Evolutionary conservation across 2,888 invertebrate species (phyloP).

Genomic region (Synanthedon myopaeformis): DNA sequence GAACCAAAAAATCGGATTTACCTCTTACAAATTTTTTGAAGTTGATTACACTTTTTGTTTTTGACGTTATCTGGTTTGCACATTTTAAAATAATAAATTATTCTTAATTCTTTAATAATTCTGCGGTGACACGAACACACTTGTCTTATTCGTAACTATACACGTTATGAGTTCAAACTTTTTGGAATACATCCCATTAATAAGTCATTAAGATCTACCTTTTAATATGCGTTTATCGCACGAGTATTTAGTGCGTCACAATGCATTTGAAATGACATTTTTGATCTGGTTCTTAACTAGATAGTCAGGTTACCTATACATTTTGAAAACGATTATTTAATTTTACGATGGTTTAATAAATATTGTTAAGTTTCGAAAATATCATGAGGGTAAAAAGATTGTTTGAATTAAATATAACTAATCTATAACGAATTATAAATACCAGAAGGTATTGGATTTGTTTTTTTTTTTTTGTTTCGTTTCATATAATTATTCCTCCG

Average conservation of each 20-base stretch:
- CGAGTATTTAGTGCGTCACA: slow-evolving; percentile 38
- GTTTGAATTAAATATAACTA: too few relatives aligned
- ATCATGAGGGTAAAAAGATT: too few relatives aligned
- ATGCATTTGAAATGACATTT: slow-evolving; percentile 24
- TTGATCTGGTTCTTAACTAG: slow-evolving; percentile 12
- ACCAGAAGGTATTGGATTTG: too few relatives aligned
- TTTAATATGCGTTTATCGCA: slow-evolving; percentile 27
- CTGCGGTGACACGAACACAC: neutral
- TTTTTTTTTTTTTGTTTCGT: too few relatives aligned
- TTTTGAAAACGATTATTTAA: too few relatives aligned
- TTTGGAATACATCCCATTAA: slow-evolving; percentile 38
- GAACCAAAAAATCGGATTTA: too few relatives aligned
- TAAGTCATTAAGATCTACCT: slow-evolving; percentile 38
- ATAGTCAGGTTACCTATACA: neutral
- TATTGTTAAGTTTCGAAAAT: too few relatives aligned
- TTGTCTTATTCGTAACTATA: neutral
- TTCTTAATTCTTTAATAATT: neutral
- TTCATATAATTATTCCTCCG: too few relatives aligned
- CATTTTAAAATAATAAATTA: neutral
- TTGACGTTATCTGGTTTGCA: neutral
- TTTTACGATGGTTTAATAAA: too few relatives aligned
- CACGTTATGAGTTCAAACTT: slow-evolving; percentile 26
- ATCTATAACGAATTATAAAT: too few relatives aligned
- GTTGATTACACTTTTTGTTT: neutral
- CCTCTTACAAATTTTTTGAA: neutral